A percentile compares a stretch with the other conserved stretches of the same genome.
These are phyloP conservation scores for Cordilura impudica DNA, from an alignment of 2,888 invertebrate genomes.

Conservation along the genomic window DNA sequence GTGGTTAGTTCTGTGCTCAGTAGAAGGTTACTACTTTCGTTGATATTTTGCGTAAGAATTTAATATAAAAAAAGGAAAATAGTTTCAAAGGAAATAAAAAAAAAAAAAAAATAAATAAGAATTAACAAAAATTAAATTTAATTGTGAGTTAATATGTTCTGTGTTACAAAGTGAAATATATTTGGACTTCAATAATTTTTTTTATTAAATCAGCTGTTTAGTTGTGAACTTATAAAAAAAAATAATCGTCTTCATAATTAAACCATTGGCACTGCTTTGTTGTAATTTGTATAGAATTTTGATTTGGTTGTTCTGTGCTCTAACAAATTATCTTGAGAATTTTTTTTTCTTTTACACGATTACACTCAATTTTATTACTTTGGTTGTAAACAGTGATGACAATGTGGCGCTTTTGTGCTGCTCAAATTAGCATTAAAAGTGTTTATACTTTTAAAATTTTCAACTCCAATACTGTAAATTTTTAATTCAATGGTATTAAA, in stretches of 20 bases:
- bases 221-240: constrained; percentile 19
- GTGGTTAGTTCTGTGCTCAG: constrained; percentile 28
- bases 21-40: constrained; percentile 10
- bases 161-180: neutral
- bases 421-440: too few species aligned
- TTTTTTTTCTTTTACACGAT: neutral
- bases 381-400: neutral
- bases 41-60: constrained; percentile 15
- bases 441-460: too few species aligned
- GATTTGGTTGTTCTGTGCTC: neutral
- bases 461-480: too few species aligned
- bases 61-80: neutral
- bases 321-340: neutral
- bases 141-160: neutral
- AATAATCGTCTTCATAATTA: constrained; percentile 41
- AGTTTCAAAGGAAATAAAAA: neutral
- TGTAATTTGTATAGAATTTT: constrained; percentile 20
- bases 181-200: neutral
- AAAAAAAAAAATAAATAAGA: neutral
- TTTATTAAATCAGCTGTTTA: constrained; percentile 24
- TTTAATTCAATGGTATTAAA: too few species aligned
- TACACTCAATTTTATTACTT: neutral
- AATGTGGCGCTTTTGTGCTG: neutral
- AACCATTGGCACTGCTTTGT: constrained; percentile 53
- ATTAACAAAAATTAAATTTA: neutral